Evolutionary conservation across 2,888 invertebrate species (phyloP).

Genomic region (Euzetes globulus): DNA sequence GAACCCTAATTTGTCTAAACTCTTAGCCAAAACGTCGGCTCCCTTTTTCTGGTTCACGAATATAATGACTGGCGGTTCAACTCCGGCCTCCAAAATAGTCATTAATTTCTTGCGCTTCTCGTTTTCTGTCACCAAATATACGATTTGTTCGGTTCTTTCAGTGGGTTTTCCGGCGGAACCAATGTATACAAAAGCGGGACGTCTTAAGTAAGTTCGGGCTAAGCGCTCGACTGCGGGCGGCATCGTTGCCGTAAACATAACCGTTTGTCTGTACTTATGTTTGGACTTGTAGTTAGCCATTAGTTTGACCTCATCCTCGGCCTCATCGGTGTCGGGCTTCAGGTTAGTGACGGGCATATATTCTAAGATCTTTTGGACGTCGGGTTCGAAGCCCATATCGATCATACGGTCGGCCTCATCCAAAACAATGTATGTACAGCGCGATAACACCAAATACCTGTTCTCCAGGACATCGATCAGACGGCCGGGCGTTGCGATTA

Average conservation of each 20-base stretch:
- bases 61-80: constrained; percentile 96
- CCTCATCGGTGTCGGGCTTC: constrained; percentile 96
- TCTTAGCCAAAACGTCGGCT: constrained; percentile 93
- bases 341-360: constrained; percentile 96
- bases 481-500: constrained; percentile 99
- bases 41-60: constrained; percentile 99
- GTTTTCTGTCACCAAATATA: constrained; percentile 86
- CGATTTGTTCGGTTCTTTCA: constrained; percentile 94
- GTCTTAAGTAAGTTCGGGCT: constrained; percentile 83
- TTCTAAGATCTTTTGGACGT: constrained; percentile 91
- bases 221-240: constrained; percentile 87
- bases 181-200: constrained; percentile 96
- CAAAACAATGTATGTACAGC: constrained; percentile 90
- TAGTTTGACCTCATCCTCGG: constrained; percentile 83
- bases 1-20: constrained; percentile 90
- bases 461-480: constrained; percentile 97
- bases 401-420: constrained; percentile 96
- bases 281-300: constrained; percentile 90
- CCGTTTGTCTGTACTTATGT: constrained; percentile 96
- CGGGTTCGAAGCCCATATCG: constrained; percentile 98
- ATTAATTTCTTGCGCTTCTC: constrained; percentile 92
- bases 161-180: constrained; percentile 94
- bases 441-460: constrained; percentile 87
- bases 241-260: constrained; percentile 99
- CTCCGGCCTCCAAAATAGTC: constrained; percentile 77